phyloP scores from a whole-genome alignment of 2,888 invertebrate genomes.

The Melieria picta region DNA sequence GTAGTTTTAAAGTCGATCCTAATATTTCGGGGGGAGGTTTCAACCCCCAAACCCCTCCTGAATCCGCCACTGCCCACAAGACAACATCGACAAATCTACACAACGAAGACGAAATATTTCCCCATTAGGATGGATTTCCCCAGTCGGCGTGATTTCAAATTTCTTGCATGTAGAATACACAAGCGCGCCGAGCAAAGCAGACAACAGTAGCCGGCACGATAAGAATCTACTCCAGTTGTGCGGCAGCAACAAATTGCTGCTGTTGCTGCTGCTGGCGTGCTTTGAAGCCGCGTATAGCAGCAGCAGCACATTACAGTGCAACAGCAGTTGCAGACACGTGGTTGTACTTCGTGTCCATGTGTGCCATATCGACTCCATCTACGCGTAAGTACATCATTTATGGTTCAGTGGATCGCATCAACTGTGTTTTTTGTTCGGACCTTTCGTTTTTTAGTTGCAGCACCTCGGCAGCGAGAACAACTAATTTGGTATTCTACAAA shows the following conservation, averaged over 20 bases:
- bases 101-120: too few species aligned
- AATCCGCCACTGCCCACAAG: too few species aligned
- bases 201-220: not conserved
- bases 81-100: too few species aligned
- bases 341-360: not conserved
- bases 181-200: too few species aligned
- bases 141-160: too few species aligned
- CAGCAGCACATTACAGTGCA: not conserved
- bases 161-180: too few species aligned
- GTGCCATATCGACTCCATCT: not conserved
- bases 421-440: conserved; percentile 20
- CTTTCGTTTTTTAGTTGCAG: conserved; percentile 13
- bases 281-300: not conserved
- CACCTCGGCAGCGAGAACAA: not conserved
- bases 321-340: not conserved
- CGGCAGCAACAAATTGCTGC: not conserved
- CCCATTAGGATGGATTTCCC: too few species aligned
- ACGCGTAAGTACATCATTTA: conserved; percentile 30
- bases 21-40: too few species aligned
- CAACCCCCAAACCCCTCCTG: too few species aligned
- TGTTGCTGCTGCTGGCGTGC: conserved; percentile 2
- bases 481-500: conserved; percentile 32
- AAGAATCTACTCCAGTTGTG: conserved; percentile 31
- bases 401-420: conserved; percentile 40
- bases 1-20: too few species aligned